A percentile compares a stretch with the other conserved stretches of the same genome.
These are phyloP conservation scores for Eolophus roseicapilla DNA, from an alignment of 2,113 vertebrate species.

Conservation along the genomic window DNA sequence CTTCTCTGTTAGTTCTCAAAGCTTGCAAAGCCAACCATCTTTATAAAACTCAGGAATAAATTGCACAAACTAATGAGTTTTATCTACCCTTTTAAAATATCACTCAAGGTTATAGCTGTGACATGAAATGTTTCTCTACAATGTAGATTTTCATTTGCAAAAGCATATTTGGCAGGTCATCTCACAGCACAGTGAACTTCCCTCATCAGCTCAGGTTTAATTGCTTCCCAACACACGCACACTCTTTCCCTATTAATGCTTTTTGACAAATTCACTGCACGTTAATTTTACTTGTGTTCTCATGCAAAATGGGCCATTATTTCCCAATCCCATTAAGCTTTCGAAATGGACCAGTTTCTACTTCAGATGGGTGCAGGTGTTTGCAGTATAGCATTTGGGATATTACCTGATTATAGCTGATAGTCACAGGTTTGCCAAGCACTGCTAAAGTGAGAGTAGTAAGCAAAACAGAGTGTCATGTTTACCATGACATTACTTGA, in stretches of 20 bases:
- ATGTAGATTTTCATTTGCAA: background rate
- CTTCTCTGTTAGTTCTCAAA: background rate
- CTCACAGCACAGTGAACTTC: background rate
- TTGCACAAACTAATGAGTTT: background rate
- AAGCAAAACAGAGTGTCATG: background rate
- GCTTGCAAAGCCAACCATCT: background rate
- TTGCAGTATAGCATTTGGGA: background rate
- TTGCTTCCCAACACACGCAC: background rate
- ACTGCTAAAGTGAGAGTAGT: background rate
- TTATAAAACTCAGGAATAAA: background rate
- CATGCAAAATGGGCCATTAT: conserved; percentile 6
- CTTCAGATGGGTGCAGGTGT: background rate
- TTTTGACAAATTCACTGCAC: conserved; percentile 42
- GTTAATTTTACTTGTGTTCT: conserved; percentile 7
- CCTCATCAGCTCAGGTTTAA: conserved; percentile 17
- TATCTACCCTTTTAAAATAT: background rate
- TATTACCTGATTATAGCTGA: background rate
- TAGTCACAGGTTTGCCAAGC: background rate
- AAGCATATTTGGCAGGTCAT: background rate
- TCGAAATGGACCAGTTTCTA: background rate
- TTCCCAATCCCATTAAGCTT: background rate
- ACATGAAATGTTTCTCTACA: background rate
- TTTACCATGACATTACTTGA: background rate
- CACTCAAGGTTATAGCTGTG: background rate
- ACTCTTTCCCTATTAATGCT: background rate